A percentile compares a stretch with the other conserved stretches of the same genome.
Conservation (phyloP, 2,888 invertebrate genomes). For the Idaea biselata region DNA sequence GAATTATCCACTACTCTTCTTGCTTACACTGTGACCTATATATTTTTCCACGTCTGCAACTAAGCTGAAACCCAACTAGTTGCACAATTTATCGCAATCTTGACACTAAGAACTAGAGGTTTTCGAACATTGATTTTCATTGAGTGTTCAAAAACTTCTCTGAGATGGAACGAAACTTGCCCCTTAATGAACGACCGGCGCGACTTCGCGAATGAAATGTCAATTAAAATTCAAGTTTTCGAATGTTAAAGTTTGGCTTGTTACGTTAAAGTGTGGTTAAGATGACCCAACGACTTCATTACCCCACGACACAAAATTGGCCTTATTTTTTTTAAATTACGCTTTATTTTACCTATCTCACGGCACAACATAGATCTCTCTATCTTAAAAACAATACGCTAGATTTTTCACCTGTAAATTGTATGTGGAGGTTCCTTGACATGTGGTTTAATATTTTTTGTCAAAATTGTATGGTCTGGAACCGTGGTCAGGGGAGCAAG, state of each 20-base stretch:
- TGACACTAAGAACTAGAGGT: slow-evolving; percentile 10
- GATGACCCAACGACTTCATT: neutral
- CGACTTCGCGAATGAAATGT: slow-evolving; percentile 23
- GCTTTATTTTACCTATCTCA: no score
- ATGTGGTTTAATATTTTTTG: no score
- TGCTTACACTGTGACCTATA: neutral
- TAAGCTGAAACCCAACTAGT: slow-evolving; percentile 14
- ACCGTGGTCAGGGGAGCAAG: no score
- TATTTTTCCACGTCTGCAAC: slow-evolving; percentile 8
- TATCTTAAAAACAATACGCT: no score
- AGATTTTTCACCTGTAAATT: no score
- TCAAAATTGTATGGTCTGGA: no score
- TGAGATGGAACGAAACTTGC: slow-evolving; percentile 24
- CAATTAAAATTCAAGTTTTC: slow-evolving; percentile 21
- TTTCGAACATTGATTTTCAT: slow-evolving; percentile 30
- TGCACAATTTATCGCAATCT: slow-evolving; percentile 21
- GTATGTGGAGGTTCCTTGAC: no score
- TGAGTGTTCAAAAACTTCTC: slow-evolving; percentile 21
- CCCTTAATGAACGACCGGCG: slow-evolving; percentile 28
- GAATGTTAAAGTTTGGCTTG: slow-evolving; percentile 9
- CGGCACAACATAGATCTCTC: no score
- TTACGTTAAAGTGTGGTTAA: neutral
- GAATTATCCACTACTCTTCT: neutral
- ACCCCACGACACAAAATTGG: no score
- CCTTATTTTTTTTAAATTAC: no score